These are phyloP conservation scores for Crypturellus tataupa DNA, from an alignment of 2,797 vertebrate genomes.

Conservation along the genomic window DNA sequence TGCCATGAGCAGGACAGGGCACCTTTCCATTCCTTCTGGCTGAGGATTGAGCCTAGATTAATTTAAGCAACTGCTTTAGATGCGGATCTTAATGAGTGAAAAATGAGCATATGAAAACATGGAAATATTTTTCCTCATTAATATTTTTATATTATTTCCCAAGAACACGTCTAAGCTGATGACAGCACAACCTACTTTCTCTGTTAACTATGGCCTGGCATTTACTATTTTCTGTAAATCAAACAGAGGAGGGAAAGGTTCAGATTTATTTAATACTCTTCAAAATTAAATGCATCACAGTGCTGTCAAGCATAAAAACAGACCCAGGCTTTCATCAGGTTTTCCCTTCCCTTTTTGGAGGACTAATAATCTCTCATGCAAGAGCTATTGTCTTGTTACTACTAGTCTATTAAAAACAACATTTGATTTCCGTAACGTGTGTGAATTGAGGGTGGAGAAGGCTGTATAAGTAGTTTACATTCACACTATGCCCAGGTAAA, in stretches of 20 bases:
- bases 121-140: neutral
- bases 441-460: neutral
- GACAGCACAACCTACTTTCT: slow-evolving; percentile 43
- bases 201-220: slow-evolving; percentile 28
- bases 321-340: slow-evolving; percentile 37
- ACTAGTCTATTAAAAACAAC: neutral
- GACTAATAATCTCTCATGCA: slow-evolving; percentile 29
- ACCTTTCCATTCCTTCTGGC: neutral
- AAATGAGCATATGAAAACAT: neutral
- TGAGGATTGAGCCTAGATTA: neutral
- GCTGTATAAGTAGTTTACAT: neutral
- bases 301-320: slow-evolving; percentile 35
- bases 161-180: slow-evolving; percentile 27
- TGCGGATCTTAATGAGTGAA: neutral
- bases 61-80: neutral
- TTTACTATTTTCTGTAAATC: slow-evolving; percentile 55
- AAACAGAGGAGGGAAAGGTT: slow-evolving; percentile 17
- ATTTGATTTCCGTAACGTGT: neutral
- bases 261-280: slow-evolving; percentile 53
- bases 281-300: slow-evolving; percentile 38
- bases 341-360: slow-evolving; percentile 5
- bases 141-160: slow-evolving; percentile 25
- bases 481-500: neutral
- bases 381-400: neutral
- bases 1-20: neutral